Evolutionary conservation across 2,797 vertebrate genomes (phyloP), one percentile per base, ranked within the genome.

Genomic region (Onychomys torridus): DNA sequence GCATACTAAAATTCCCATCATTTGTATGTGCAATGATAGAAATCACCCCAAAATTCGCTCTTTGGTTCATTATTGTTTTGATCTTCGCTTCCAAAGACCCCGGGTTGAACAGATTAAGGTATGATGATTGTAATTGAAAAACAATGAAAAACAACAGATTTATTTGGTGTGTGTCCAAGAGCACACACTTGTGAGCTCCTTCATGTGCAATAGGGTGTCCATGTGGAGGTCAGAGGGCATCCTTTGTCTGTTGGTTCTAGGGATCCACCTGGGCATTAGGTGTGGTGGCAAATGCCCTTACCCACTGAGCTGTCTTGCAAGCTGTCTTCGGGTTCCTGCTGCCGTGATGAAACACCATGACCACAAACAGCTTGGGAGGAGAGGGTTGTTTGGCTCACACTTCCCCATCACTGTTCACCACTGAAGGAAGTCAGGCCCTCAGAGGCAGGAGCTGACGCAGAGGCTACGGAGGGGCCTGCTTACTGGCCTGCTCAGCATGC

Each of bases 1-100:
- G 89, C 99, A 98, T 78, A 99, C 99, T 13, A 99, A 99, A 98
- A 99, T 99, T 71, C 99, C 99, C 91, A 99, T 99, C 97, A 99
- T 99, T 98, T 99, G 99, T 97, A 99, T 99, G 99, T 99, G 99
- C 97, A 99, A 99, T 19, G 99, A 99, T 92, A 99, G 99, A n/a
- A 99, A 99, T 98, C 99, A 99, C 96, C 99, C 98, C 17, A 99
- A 99, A 98, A 99, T 99, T 82, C 99, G 99, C 43, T 99, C 99
- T 9, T 97, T 99, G 94, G 99, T 99, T 55, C 99, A 99, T 98
- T 99, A 99, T 98, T 99, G 99, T 97, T 99, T 99, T 5, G 99
- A 99, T 97, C 99, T 99, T 98, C 99, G 99, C 93, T 99, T 99
- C 98, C 99, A 99, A 98, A 99, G 99, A 93, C 99, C 99, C 2